Evolutionary conservation across 2,888 invertebrate genomes (phyloP), one percentile per base, ranked within the genome.

Genomic region (Eutolmus rufibarbis): DNA sequence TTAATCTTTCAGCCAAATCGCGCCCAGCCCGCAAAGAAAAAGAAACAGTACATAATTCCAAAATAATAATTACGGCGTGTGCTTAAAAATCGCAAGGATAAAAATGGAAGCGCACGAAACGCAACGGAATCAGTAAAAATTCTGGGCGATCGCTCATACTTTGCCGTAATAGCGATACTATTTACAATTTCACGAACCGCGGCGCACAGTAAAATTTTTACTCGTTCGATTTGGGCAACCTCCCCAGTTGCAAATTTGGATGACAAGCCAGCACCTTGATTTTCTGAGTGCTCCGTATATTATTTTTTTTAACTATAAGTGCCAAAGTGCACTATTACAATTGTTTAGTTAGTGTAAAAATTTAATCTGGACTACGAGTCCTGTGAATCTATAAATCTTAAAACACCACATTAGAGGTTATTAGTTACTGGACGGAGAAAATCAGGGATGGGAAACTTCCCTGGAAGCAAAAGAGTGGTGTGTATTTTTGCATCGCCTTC

Each of bases 371-470:
- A 16, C n/a, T 51, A 51, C n/a, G 16, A 7, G 3, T 43, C 12
- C 12, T 12, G 43, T 43, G 12, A 2, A 14, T 4, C 5, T 5
- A 46, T 23, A 5, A 43, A 43, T 46, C 23, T 19, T 28, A 23
- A 78, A 16, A 81, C 43, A 34, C 16, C 14, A 16, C 37, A 3
- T 81, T 14, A 46, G 43, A 19, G 56, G 56, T 8, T 9, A 12
- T 23, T 12, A 23, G 14, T 66, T 37, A 31, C 37, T 34, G 37
- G 7, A 37, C 76, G n/a, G 16, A n/a, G 2, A 37, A 37, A 57
- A 2, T 79, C 23, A 28, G 66, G 16, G 57, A 82, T 82, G 82
- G 82, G 82, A 37, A 82, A 82, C 57, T 57, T 82, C 23, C 57
- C 82, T 37, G 82, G 82, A 37, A 57, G 19, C 12, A 82, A 34